Percentiles rank a stretch among this genome's conserved stretches.
These are phyloP conservation scores for Anas platyrhynchos DNA, from an alignment of 2,113 vertebrate species.

Conservation along the genomic window DNA sequence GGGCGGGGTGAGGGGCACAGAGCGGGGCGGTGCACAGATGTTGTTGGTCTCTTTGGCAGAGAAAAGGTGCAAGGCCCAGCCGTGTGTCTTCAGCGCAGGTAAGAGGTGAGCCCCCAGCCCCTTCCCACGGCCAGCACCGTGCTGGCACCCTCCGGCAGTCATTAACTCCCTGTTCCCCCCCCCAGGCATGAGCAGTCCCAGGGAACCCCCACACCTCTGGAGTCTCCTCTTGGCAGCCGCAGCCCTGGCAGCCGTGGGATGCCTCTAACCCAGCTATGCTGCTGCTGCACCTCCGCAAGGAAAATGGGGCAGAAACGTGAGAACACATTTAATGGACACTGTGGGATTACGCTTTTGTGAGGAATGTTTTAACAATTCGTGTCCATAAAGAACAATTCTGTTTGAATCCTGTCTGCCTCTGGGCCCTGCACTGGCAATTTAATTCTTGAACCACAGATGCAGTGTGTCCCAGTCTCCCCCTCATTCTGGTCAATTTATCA, in stretches of 20 bases:
- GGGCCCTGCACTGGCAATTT: too few species aligned
- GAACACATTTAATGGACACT: too few species aligned
- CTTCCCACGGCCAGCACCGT: rapidly evolving
- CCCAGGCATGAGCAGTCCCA: neutral
- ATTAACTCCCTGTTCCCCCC: neutral
- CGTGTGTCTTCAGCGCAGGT: neutral
- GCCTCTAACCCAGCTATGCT: too few species aligned
- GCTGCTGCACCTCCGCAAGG: too few species aligned
- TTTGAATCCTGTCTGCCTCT: too few species aligned
- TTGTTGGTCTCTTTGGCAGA: neutral
- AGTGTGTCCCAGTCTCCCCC: too few species aligned
- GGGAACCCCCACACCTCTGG: neutral
- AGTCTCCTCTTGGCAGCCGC: neutral
- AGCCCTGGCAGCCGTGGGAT: rapidly evolving
- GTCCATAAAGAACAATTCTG: too few species aligned
- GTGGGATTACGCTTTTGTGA: too few species aligned
- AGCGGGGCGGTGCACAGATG: neutral
- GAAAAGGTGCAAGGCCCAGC: neutral
- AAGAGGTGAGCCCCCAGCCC: neutral
- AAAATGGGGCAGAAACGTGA: too few species aligned
- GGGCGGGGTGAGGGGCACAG: neutral
- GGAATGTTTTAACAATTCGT: too few species aligned
- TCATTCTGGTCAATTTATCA: too few species aligned
- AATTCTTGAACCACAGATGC: too few species aligned
- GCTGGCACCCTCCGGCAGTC: rapidly evolving